Conservation (phyloP, 1,140 invertebrate genomes). For the Drosophila punjabiensis region DNA sequence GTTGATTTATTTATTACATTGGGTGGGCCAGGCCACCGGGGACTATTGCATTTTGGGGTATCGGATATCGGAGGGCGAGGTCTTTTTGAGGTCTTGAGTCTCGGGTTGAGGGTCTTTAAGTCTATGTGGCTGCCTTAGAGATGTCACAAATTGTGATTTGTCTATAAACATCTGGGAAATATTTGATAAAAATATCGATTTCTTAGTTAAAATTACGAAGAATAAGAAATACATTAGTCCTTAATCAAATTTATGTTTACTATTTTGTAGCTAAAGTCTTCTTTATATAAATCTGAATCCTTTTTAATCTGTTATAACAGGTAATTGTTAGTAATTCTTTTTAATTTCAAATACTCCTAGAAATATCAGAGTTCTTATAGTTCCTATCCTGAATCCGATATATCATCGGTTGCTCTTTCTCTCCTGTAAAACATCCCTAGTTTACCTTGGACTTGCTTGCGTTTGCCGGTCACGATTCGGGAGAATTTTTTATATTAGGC, state of each 20-base stretch:
- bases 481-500: constrained; percentile 80
- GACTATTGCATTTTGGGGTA: constrained; percentile 28
- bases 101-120: constrained; percentile 24
- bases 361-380: neutral
- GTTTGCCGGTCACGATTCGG: constrained; percentile 76
- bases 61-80: neutral
- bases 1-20: constrained; percentile 74
- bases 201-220: neutral
- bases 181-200: neutral
- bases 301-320: too few species aligned
- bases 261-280: neutral
- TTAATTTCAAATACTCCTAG: neutral
- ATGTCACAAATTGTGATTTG: neutral
- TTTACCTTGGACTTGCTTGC: constrained; percentile 40
- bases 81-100: neutral
- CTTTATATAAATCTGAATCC: neutral
- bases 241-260: neutral
- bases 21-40: constrained; percentile 11
- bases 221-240: too few species aligned
- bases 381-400: neutral
- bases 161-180: neutral
- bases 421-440: neutral
- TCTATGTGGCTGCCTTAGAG: constrained; percentile 36
- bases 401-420: neutral
- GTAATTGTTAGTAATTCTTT: neutral